Evolutionary conservation across 2,888 invertebrate species (phyloP), one percentile per base, ranked within the genome.

Genomic region (Zygothrica quintamaculata): DNA sequence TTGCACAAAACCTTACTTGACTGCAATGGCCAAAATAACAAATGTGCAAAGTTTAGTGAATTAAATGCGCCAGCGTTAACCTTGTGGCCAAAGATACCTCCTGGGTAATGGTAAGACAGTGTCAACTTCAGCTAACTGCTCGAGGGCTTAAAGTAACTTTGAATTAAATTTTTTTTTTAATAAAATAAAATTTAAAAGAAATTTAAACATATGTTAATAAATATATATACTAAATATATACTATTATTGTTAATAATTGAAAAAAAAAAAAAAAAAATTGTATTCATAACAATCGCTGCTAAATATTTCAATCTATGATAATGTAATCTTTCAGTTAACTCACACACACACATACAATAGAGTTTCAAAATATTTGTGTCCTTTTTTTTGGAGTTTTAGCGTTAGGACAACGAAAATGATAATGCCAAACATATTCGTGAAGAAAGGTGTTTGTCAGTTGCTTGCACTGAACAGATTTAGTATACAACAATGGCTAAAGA

Each of bases 11-110:
- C 16, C 44, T 29, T 16, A 11, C 36, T 46, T 25, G 37, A 40
- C 39, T 56, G 60, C 66, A 55, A 47, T 58, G 60, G 6, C 50
- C 52, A 65, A 70, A 70, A 65, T 65, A 74, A 78, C 72, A 75
- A 81, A 81, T 85, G 72, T 64, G 61, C 43, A 79, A 86, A 79
- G 80, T 86, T 80, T 70, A 65, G 80, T 76, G 77, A 84, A 73
- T 84, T 68, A 76, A 79, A 82, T 79, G 75, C 65, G 75, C 47
- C 74, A 71, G 25, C 47, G 26, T 39, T 64, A 77, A 51, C 77
- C 73, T 62, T 60, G 48, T 22, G 18, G 18, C n/a, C 18, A 22
- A 22, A 5, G 25, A 5, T 29, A 1, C 9, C 29, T 29, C 55
- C 44, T 34, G 36, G 36, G n/a, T 3, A 11, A 29, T 9, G 58